Evolutionary conservation across 2,888 invertebrate species (phyloP), one percentile per base, ranked within the genome.

Genomic region (Pristionchus maxplancki): DNA sequence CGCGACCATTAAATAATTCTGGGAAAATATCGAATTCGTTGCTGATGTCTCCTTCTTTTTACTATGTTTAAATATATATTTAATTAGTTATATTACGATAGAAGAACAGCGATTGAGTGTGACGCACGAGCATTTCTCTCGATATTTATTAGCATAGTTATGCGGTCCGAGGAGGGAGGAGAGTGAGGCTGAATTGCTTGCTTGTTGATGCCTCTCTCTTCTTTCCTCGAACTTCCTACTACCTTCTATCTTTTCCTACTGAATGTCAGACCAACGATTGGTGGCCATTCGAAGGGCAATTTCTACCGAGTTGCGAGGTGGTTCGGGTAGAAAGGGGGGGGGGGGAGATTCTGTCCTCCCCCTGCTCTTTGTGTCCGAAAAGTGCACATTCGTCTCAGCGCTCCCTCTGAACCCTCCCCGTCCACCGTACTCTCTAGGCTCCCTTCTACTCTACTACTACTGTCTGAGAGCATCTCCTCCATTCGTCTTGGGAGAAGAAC

Each of bases 281-380:
- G 48, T 1, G 44, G 78, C 6, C 31, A 67, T 31, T 34, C 67
- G 31, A 40, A 28, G 24, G 74, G 74, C 74, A 74, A 37, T 74
- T 74, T 74, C 17, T 24, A n/a, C 78, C 20, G 17, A 48, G 44
- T 78, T 78, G 78, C 78, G 78, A 78, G 48, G n/a, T 4, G 78
- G 78, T 48, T 78, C 11, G 17, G 20, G 20, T 48, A 28, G 78
- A 24, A 34, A 40, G 37, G n/a, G 28, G 28, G 37, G 28, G 28
- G 37, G 44, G 78, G 48, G 40, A 50, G 24, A 50, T 83, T 83
- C 82, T 83, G 53, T 83, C 82, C 82, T 58, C 53, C 82, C 53
- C 17, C 53, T 58, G 50, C 82, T 83, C 82, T 83, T 83, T 83
- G 53, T 83, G 53, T 83, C 82, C 82, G 31, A 24, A 15, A 53